phyloP scores from a whole-genome alignment of 2,888 invertebrate genomes.

The Penaeus monodon region DNA sequence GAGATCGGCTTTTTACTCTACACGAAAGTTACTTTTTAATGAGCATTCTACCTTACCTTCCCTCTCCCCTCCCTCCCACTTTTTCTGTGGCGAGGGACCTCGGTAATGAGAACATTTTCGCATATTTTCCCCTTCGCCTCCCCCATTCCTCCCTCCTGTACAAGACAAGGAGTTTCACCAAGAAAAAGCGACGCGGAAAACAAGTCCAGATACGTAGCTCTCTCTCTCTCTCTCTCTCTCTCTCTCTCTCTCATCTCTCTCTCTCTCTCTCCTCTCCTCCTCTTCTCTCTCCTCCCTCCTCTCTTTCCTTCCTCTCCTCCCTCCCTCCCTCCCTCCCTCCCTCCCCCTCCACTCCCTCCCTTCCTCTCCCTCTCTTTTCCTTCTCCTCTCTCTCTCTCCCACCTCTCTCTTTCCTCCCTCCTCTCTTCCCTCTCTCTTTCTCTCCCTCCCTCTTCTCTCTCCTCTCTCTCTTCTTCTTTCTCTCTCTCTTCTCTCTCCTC shows the following conservation, averaged over 20 bases:
- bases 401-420: background rate
- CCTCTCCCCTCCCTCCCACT: no score
- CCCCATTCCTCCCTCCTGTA: no score
- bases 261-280: background rate
- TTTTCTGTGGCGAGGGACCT: no score
- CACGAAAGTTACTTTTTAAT: no score
- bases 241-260: background rate
- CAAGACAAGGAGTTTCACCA: no score
- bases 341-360: background rate
- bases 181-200: no score
- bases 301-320: background rate
- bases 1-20: no score
- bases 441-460: no score
- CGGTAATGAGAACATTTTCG: no score
- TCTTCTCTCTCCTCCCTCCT: background rate
- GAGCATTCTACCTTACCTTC: no score
- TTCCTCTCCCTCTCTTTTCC: no score
- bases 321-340: background rate
- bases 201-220: background rate
- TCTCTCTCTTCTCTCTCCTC: background rate
- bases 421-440: background rate
- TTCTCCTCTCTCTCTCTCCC: background rate
- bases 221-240: background rate
- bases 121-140: no score
- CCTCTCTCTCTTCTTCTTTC: background rate